Evolutionary conservation across 2,797 vertebrate species (phyloP).

Genomic region (Onychomys torridus): DNA sequence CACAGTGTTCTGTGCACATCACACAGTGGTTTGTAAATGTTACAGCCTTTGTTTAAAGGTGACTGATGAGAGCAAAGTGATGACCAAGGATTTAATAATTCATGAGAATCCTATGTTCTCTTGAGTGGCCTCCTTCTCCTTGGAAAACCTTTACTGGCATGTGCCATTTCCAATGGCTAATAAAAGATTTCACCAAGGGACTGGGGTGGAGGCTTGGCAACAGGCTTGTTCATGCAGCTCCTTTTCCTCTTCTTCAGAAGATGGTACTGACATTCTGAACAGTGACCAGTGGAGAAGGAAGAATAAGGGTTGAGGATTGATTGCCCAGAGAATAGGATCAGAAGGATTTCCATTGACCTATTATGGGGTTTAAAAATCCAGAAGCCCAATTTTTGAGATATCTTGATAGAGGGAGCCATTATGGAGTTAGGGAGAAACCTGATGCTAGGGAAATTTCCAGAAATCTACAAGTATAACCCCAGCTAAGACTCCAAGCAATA

Average conservation of each 20-base stretch:
- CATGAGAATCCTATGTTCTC: conserved; percentile 16
- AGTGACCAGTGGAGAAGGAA: not conserved
- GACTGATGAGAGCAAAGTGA: conserved; percentile 59
- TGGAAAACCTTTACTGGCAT: conserved; percentile 32
- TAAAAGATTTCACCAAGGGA: conserved; percentile 23
- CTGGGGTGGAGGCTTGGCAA: not conserved
- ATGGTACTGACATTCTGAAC: not conserved
- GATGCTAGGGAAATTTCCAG: too few species aligned
- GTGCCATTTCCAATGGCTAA: conserved; percentile 47
- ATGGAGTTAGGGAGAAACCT: too few species aligned
- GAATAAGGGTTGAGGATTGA: not conserved
- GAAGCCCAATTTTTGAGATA: not conserved
- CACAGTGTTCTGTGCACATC: conserved; percentile 7
- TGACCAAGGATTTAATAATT: conserved; percentile 66
- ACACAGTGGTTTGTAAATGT: conserved; percentile 76
- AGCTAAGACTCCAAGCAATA: too few species aligned
- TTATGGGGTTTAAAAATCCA: not conserved
- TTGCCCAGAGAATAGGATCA: not conserved
- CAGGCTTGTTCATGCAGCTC: not conserved
- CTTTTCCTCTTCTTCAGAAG: not conserved
- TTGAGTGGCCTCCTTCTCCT: conserved; percentile 1
- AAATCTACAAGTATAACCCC: too few species aligned
- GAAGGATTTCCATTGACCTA: not conserved
- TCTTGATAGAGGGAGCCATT: too few species aligned
- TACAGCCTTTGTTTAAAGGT: conserved; percentile 77